Evolutionary conservation across 2,888 invertebrate genomes (phyloP), one percentile per base, ranked within the genome.

Genomic region (Didymodactylos carnosus): DNA sequence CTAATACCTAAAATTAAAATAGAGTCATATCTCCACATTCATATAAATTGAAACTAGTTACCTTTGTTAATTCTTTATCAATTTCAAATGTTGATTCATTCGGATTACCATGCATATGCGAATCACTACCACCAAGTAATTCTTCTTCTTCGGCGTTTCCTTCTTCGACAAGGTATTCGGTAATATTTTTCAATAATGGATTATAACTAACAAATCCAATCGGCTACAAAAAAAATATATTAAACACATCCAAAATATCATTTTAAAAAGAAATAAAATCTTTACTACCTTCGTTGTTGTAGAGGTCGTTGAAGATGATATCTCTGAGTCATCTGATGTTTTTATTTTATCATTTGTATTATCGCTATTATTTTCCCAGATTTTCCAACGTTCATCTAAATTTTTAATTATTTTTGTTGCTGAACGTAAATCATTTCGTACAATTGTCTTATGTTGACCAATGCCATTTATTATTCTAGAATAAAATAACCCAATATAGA

Each of bases 81-180:
- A 71, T 41, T 19, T 71, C 71, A 71, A 71, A 71, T 46, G 49
- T 16, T n/a, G n/a, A n/a, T n/a, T n/a, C n/a, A n/a, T n/a, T n/a
- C n/a, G n/a, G n/a, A n/a, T n/a, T n/a, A n/a, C n/a, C n/a, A n/a
- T n/a, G n/a, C n/a, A n/a, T n/a, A 35, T 62, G 29, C 3, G 35
- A 19, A 8, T 62, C 35, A 35, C 3, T n/a, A 27, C 27, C 35
- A n/a, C 74, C 74, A n/a, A 74, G 46, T 27, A 84, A 77, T 81
- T 94, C 95, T 78, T 98, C 97, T 81, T 98, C 98, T 83, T 99
- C 98, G 0, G 94, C 95, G 8, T 92, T 93, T 0, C 94, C 94
- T 84, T 98, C 98, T 83, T 98, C 97, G 77, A 98, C 95, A 72
- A 97, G 85, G 82, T 92, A 95, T 81, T 98, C 95, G 0, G 95